phyloP scores from a whole-genome alignment of 2,888 invertebrate species.

The Ochlodes sylvanus region DNA sequence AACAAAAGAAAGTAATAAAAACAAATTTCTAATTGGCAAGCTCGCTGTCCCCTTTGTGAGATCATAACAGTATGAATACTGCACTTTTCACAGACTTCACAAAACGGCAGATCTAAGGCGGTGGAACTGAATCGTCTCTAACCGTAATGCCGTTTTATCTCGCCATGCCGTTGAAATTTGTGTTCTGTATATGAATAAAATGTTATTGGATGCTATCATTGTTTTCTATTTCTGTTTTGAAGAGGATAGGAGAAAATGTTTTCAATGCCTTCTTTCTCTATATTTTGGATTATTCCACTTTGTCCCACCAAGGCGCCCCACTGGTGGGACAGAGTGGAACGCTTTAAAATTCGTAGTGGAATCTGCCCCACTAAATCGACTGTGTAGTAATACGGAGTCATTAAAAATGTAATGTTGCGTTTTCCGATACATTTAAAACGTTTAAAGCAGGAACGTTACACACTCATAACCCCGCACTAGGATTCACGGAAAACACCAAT shows the following conservation, averaged over 20 bases:
- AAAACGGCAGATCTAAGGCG: slow-evolving; percentile 5
- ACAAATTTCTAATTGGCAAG: slow-evolving; percentile 18
- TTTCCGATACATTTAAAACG: too few relatives aligned
- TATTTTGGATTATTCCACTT: background rate
- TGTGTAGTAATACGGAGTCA: too few relatives aligned
- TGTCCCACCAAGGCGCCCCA: too few relatives aligned
- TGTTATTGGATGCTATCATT: slow-evolving; percentile 16
- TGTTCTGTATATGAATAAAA: slow-evolving; percentile 36
- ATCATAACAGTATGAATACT: slow-evolving; percentile 32
- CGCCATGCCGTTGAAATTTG: slow-evolving; percentile 29
- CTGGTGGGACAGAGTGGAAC: too few relatives aligned
- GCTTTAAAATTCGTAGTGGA: too few relatives aligned
- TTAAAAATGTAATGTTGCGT: too few relatives aligned
- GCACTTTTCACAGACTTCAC: slow-evolving; percentile 26
- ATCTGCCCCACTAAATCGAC: too few relatives aligned
- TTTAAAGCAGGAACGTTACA: too few relatives aligned
- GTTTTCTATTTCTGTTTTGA: slow-evolving; percentile 1
- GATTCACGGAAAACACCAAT: too few relatives aligned
- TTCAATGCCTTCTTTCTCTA: background rate
- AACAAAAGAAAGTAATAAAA: slow-evolving; percentile 11
- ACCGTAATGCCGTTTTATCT: slow-evolving; percentile 19
- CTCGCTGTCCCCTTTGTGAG: slow-evolving; percentile 9
- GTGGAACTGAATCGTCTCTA: slow-evolving; percentile 9
- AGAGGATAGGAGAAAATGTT: background rate
- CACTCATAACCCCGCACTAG: too few relatives aligned